Conservation (phyloP, 2,113 vertebrate species). For the Noturus placidus region DNA sequence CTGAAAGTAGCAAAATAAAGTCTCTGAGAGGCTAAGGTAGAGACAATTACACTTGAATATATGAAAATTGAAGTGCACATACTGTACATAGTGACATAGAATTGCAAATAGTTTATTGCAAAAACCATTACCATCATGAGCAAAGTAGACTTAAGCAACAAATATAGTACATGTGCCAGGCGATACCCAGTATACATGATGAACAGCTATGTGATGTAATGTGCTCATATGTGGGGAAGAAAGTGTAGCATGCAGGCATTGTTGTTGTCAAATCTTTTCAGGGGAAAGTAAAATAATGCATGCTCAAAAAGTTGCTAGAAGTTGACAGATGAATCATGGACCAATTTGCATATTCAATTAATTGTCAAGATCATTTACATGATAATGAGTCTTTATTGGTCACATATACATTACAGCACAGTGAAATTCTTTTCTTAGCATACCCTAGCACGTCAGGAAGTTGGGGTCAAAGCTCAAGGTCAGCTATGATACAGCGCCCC, state of each 20-base stretch:
- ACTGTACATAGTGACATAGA: neutral
- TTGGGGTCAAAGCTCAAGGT: too few relatives aligned
- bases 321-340: neutral
- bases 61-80: neutral
- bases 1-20: neutral
- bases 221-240: neutral
- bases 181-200: neutral
- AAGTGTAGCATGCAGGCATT: neutral
- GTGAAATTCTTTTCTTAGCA: too few relatives aligned
- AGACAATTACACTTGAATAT: neutral
- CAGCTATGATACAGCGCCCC: too few relatives aligned
- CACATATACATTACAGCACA: too few relatives aligned
- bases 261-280: neutral
- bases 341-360: neutral
- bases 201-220: neutral
- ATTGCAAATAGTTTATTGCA: neutral
- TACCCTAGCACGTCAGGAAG: too few relatives aligned
- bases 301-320: neutral
- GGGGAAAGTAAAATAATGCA: neutral
- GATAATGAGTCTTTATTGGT: too few relatives aligned
- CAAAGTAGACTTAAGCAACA: neutral
- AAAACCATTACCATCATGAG: neutral
- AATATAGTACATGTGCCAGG: neutral
- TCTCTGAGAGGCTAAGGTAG: neutral
- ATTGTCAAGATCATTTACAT: neutral